Evolutionary conservation across 30 jellyfish, hydroid and myxozoan species (phyloP).

Genomic region (Hydractinia echinata): DNA sequence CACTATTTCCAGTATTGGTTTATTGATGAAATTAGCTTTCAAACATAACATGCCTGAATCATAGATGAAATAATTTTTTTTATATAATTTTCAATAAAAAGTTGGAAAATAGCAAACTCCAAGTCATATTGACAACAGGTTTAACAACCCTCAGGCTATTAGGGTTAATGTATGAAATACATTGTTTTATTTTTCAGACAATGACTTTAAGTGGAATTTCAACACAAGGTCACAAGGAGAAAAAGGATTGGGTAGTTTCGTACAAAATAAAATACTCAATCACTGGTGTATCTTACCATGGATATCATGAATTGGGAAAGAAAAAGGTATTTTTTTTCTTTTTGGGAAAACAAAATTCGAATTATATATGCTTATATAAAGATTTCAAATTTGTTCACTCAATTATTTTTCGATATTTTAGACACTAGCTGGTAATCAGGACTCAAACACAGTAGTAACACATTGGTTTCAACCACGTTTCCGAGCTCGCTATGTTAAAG

Average conservation of each 20-base stretch:
- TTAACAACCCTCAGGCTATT: no score
- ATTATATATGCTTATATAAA: not conserved
- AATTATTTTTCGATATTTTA: not conserved
- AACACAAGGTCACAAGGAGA: constrained; percentile 81
- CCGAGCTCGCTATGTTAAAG: constrained; percentile 60
- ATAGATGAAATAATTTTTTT: no score
- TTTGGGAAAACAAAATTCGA: not conserved
- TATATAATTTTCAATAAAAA: no score
- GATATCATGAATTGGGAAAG: constrained; percentile 53
- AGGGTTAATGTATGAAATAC: no score
- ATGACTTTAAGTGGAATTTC: constrained; percentile 70
- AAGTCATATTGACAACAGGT: no score
- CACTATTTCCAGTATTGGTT: no score
- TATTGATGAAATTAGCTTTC: no score
- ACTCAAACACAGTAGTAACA: constrained; percentile 63
- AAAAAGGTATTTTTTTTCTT: constrained; percentile 41
- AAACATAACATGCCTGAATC: no score
- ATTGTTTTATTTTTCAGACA: not conserved
- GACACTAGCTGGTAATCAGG: constrained; percentile 69
- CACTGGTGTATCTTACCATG: constrained; percentile 49
- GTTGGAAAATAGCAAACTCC: no score
- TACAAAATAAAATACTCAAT: constrained; percentile 45
- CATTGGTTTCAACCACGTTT: constrained; percentile 84
- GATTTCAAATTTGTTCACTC: not conserved
- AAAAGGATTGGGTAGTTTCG: constrained; percentile 76